Conservation (phyloP, 2,113 vertebrate species). For the Myocastor coypus region DNA sequence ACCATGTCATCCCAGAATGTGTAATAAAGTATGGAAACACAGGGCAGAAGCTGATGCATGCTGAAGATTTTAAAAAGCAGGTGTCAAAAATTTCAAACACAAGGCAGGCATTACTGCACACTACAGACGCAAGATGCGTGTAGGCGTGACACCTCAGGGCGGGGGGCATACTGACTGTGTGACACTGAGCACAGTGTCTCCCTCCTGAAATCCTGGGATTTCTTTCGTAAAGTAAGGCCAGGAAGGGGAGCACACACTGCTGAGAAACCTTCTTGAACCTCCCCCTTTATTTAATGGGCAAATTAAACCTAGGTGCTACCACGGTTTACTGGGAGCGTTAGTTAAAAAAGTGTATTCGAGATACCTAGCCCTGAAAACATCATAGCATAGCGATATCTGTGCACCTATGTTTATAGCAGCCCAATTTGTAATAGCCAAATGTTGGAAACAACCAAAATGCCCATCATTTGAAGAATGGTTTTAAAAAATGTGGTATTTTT, state of each 20-base stretch:
- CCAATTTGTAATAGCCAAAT: no score
- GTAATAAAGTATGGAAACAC: constrained; percentile 51
- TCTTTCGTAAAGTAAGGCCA: not conserved
- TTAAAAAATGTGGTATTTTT: no score
- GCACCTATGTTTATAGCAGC: no score
- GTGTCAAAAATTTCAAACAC: constrained; percentile 53
- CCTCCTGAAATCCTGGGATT: not conserved
- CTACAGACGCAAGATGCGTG: not conserved
- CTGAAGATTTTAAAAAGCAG: constrained; percentile 53
- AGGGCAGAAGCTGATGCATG: not conserved
- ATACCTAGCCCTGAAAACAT: no score
- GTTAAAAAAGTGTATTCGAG: constrained; percentile 9
- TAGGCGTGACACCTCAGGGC: not conserved
- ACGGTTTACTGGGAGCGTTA: not conserved
- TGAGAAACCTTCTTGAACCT: not conserved
- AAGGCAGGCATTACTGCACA: not conserved
- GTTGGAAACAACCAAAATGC: no score
- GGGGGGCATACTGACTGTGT: not conserved
- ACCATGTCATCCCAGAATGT: constrained; percentile 9
- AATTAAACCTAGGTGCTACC: not conserved
- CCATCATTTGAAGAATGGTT: no score
- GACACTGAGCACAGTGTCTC: not conserved
- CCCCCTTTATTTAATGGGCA: not conserved
- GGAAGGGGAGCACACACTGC: not conserved
- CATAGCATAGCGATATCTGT: no score